Percentiles rank a stretch among this genome's conserved stretches.
phyloP scores from a whole-genome alignment of 1,140 invertebrate species.

The Polypedilum vanderplanki region DNA sequence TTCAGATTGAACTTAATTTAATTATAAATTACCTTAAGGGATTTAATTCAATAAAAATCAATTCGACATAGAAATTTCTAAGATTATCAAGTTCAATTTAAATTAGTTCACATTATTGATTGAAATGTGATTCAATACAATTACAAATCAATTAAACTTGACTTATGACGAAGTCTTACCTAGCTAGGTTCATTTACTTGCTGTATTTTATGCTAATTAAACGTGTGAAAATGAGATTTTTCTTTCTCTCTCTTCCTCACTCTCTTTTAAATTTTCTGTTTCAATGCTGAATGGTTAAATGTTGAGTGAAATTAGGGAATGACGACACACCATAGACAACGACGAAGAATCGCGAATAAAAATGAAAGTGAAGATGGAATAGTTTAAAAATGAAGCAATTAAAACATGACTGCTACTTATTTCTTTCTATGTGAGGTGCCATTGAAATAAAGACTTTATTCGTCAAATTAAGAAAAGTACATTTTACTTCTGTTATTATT shows the following conservation, averaged over 20 bases:
- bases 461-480: no score
- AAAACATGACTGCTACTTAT: background rate
- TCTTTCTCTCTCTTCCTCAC: no score
- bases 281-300: background rate
- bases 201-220: slow-evolving; percentile 9
- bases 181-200: background rate
- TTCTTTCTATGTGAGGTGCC: background rate
- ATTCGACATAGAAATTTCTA: background rate
- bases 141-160: background rate
- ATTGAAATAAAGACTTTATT: no score
- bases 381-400: background rate
- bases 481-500: background rate
- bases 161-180: background rate
- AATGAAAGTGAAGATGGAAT: slow-evolving; percentile 18
- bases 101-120: background rate
- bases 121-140: background rate
- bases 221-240: background rate
- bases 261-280: background rate
- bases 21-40: background rate
- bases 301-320: background rate
- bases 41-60: background rate
- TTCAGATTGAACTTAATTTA: background rate
- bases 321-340: background rate
- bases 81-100: background rate
- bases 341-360: background rate